Evolutionary conservation across 2,888 invertebrate species (phyloP).

Genomic region (Apamea monoglypha): DNA sequence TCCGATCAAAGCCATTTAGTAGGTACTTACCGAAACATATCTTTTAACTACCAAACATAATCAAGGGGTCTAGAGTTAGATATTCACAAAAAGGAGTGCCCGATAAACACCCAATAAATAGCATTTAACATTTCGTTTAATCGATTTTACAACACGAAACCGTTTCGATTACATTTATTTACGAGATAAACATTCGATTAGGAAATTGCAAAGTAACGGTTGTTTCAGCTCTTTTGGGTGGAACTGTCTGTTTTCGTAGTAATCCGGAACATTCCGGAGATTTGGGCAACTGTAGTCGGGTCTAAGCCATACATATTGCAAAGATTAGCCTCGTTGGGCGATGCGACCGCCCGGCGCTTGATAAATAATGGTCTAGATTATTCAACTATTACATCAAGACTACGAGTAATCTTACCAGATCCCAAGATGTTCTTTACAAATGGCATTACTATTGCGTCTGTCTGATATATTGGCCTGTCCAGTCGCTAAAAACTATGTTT

Average conservation of each 20-base stretch:
- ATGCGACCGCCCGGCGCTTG: conserved; percentile 12
- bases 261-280: conserved; percentile 19
- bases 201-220: conserved; percentile 38
- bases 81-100: conserved; percentile 54
- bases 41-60: conserved; percentile 44
- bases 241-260: conserved; percentile 12
- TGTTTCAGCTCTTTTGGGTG: conserved; percentile 24
- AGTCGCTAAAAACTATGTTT: not conserved
- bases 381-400: conserved; percentile 26
- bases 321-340: conserved; percentile 33
- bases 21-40: conserved; percentile 17
- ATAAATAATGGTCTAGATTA: conserved; percentile 36
- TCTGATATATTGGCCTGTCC: not conserved
- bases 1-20: not conserved
- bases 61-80: conserved; percentile 38
- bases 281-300: conserved; percentile 6
- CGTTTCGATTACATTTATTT: conserved; percentile 57
- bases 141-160: conserved; percentile 48
- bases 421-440: conserved; percentile 28
- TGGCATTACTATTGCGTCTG: not conserved
- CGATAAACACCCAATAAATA: conserved; percentile 60
- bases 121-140: conserved; percentile 46
- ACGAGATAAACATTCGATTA: conserved; percentile 51
- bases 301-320: conserved; percentile 56
- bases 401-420: conserved; percentile 25